These are phyloP conservation scores for Thamnophis sirtalis DNA, from an alignment of 2,113 vertebrate species.

Conservation along the genomic window DNA sequence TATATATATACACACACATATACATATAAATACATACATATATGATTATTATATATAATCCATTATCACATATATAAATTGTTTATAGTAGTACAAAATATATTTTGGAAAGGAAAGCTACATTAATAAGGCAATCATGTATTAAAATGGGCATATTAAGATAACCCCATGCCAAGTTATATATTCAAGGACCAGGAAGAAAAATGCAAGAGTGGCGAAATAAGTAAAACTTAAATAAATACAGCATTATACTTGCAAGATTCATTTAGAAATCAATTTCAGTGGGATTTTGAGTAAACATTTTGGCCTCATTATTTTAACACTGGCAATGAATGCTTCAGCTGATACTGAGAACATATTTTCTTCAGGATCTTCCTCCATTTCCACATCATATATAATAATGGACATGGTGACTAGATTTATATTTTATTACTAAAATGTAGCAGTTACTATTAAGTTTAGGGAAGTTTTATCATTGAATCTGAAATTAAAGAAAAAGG, in stretches of 20 bases:
- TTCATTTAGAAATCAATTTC: not conserved
- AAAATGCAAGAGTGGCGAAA: not conserved
- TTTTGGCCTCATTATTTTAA: not conserved
- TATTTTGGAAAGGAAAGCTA: not conserved
- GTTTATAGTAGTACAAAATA: not conserved
- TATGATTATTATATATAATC: too few species aligned
- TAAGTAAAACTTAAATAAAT: not conserved
- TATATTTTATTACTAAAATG: not conserved
- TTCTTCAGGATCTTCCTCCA: conserved; percentile 34
- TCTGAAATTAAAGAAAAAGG: not conserved
- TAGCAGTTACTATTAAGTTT: not conserved
- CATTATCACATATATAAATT: not conserved
- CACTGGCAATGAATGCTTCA: conserved; percentile 36
- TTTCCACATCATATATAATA: not conserved
- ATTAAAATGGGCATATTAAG: not conserved
- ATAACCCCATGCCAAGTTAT: not conserved
- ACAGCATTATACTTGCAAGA: conserved; percentile 17
- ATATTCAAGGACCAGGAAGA: not conserved
- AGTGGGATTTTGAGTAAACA: not conserved
- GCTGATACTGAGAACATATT: conserved; percentile 54
- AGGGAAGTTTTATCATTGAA: not conserved
- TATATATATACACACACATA: too few species aligned
- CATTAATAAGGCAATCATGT: not conserved
- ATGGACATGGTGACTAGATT: not conserved
- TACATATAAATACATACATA: not conserved